Base-by-base conservation (phyloP, 2,113 vertebrate species). In the Gulo gulo region DNA sequence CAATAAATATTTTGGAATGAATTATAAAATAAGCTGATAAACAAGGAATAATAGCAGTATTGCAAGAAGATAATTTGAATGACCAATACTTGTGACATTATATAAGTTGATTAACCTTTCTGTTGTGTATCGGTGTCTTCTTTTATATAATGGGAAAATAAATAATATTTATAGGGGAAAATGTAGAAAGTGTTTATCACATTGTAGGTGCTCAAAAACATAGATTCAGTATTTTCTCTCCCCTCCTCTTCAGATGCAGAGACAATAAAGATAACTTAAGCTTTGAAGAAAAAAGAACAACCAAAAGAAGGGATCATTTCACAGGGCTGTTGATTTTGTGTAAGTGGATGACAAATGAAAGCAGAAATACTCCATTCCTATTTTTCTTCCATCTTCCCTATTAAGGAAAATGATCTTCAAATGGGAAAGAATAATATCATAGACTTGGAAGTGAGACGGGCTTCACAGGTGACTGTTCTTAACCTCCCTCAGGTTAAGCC, bases 101-200 rank as follows among this genome's bases (percentile, higher is more conserved):
- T 26, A 12, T 1, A 93, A 84, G 31, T 55, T 57, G 52, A 47
- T 96, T 96, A 65, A 61, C 14, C 39, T 84, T 23, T 88, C 14
- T 93, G 18, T 91, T 45, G 4, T 90, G 0, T 65, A 84, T 84
- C 73, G 76, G 12, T 84, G 42, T 84, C 45, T 95, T 86, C 21
- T 83, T 96, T 84, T 73, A 67, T 63, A 7, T 74, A 97, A 87
- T 74, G 29, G 23, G 39, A 74, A 92, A 94, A 57, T 71, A 92
- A 94, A 57, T 71, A 23, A 26, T 52, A 88, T 80, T 88, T 45
- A 63, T 50, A 52, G 29, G 24, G 23, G 67, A 23, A 80, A 88
- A 95, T 82, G 52, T 93, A 94, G 36, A 55, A 96, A 89, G 47
- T 87, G 83, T 87, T 80, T 95, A 86, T 36, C 50, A 82, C 20